Evolutionary conservation across 2,113 vertebrate species (phyloP).

Genomic region (Calyptomena viridis): DNA sequence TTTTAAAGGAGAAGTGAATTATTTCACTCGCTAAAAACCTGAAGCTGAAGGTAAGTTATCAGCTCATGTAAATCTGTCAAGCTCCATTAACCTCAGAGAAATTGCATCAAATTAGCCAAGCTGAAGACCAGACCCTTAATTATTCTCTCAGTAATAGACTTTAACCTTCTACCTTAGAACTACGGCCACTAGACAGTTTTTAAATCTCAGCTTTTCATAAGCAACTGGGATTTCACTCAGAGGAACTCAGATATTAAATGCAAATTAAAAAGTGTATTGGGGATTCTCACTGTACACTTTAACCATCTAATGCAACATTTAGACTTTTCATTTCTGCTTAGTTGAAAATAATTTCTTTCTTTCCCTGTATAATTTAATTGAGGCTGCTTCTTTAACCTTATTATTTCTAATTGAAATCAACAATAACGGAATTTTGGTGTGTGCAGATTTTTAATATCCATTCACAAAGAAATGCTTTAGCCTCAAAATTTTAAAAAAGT

Average conservation of each 20-base stretch:
- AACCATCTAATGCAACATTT: conserved; percentile 3
- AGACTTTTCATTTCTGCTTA: conserved; percentile 5
- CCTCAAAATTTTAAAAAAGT: neutral
- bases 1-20: neutral
- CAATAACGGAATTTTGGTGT: neutral
- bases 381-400: neutral
- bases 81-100: conserved; percentile 30
- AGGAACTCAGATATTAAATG: conserved; percentile 23
- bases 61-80: conserved; percentile 5
- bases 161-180: conserved; percentile 15
- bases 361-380: neutral
- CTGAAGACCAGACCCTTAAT: neutral
- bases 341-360: neutral
- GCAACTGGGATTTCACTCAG: neutral
- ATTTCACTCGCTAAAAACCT: neutral
- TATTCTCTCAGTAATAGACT: neutral
- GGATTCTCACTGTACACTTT: conserved; percentile 31
- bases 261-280: conserved; percentile 2
- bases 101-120: neutral
- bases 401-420: neutral
- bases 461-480: neutral
- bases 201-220: conserved; percentile 29
- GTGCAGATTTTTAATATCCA: neutral
- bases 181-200: neutral
- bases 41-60: neutral